Base-by-base conservation (phyloP, 1,140 invertebrate genomes). In the Leucophenga varia region DNA sequence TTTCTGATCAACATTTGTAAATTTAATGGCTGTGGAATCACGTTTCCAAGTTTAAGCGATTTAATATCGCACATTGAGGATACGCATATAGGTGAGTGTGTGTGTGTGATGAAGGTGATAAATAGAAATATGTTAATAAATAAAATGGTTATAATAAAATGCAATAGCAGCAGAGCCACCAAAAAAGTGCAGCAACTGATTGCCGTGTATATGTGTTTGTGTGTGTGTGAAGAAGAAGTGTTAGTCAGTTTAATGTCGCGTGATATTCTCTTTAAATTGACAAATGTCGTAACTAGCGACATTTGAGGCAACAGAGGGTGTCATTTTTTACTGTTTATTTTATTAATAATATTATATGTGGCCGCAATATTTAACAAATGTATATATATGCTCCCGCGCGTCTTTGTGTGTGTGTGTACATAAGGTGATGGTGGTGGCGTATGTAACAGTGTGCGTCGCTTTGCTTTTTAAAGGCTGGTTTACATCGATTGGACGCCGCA, bases 1-100 rank as follows among this genome's bases (percentile, higher is more conserved):
- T 90, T 91, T 81, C 82, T 90, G 79, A 79, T 89, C 74, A 91
- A 91, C 80, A 84, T 86, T 77, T 91, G 88, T 81, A 90, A 89
- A 84, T 91, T 88, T 78, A 86, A 87, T 81, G 84, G 85, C 76
- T 91, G 89, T 81, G 87, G 86, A 63, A 81, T 89, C 59, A 88
- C 82, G 58, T 91, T 89, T 84, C 81, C 86, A 70, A 86, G 81
- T 78, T 80, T 91, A 74, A 78, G 80, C 55, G 86, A 89, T 75
- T 78, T 91, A 72, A 90, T 91, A 72, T 84, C 86, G 72, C 89
- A 91, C 77, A 90, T 91, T 63, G 89, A 91, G 81, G 86, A 88
- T 61, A 86, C 84, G 57, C 89, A 91, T 78, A 89, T 91, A 72
- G 87, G 89, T 91, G 84, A 82, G 75, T 79, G 72, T 72, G 49